Conservation (phyloP, 1,140 invertebrate genomes). For the Ips typographus region DNA sequence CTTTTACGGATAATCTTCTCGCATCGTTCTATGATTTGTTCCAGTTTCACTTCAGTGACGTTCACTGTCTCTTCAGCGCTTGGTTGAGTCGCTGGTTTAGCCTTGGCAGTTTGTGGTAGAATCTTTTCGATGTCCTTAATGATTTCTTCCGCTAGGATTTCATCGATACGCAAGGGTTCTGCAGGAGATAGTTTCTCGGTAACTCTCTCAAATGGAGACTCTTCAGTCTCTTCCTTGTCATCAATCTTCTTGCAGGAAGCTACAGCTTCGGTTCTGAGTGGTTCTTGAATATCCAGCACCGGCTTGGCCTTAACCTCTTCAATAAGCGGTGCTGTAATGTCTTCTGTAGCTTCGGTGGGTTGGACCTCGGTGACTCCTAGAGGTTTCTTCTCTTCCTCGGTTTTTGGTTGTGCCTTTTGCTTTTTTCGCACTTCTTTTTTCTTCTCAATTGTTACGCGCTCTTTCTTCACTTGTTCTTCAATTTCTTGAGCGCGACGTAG, state of each 20-base stretch:
- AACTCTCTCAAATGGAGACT: slow-evolving; percentile 55
- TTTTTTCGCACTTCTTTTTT: slow-evolving; percentile 51
- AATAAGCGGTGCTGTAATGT: slow-evolving; percentile 47
- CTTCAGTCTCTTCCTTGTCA: slow-evolving; percentile 53
- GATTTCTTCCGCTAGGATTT: slow-evolving; percentile 60
- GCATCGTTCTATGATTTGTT: slow-evolving; percentile 59
- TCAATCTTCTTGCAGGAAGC: slow-evolving; percentile 65
- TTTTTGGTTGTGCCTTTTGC: slow-evolving; percentile 47
- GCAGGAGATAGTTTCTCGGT: slow-evolving; percentile 57
- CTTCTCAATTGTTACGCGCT: slow-evolving; percentile 58
- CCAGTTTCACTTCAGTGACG: slow-evolving; percentile 54
- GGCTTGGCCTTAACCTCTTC: slow-evolving; percentile 56
- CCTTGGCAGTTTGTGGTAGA: slow-evolving; percentile 50
- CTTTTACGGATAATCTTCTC: slow-evolving; percentile 61
- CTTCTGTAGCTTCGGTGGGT: slow-evolving; percentile 54
- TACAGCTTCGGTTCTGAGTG: slow-evolving; percentile 61
- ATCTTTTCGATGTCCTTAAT: slow-evolving; percentile 55
- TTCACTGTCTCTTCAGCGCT: slow-evolving; percentile 52
- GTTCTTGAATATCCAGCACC: slow-evolving; percentile 59
- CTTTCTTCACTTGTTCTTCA: slow-evolving; percentile 59
- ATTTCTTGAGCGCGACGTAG: slow-evolving; percentile 57
- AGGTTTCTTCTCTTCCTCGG: slow-evolving; percentile 56
- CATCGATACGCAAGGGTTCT: slow-evolving; percentile 60
- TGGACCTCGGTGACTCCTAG: slow-evolving; percentile 56
- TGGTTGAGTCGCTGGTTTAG: slow-evolving; percentile 48